A percentile compares a stretch with the other conserved stretches of the same genome.
Evolutionary conservation across 1,140 invertebrate species (phyloP).

Genomic region (Phymastichus coffea): DNA sequence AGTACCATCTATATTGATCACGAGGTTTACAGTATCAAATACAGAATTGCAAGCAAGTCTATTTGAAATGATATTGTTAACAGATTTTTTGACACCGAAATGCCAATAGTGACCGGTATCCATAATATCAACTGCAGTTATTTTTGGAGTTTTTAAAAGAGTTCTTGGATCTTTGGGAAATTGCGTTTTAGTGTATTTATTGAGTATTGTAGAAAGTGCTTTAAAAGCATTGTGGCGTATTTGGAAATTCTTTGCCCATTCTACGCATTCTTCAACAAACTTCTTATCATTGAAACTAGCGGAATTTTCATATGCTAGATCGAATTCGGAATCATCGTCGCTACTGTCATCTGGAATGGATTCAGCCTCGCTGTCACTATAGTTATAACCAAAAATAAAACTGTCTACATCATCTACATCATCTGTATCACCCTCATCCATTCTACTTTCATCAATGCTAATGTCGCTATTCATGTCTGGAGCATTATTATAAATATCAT

Average conservation of each 20-base stretch:
- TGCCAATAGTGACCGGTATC: constrained; percentile 2
- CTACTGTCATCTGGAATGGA: background rate
- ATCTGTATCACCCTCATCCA: too few species aligned
- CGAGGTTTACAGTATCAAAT: background rate
- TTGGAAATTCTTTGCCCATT: background rate
- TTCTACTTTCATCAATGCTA: too few species aligned
- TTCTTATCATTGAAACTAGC: background rate
- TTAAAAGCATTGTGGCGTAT: background rate
- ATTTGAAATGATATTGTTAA: background rate
- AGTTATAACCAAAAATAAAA: background rate
- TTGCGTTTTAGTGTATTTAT: background rate
- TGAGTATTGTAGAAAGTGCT: background rate
- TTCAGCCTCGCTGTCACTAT: constrained; percentile 1
- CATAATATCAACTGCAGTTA: background rate
- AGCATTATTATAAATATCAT: too few species aligned
- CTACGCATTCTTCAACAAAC: background rate
- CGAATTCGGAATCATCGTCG: background rate
- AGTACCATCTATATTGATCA: background rate
- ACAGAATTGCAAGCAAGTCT: background rate
- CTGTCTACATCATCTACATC: background rate
- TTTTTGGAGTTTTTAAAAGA: background rate
- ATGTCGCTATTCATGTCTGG: too few species aligned
- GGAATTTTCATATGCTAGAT: background rate
- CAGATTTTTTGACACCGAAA: background rate
- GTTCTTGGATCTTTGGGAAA: background rate